A percentile compares a stretch with the other conserved stretches of the same genome.
phyloP scores from a whole-genome alignment of 2,797 vertebrate genomes.

The Pipistrellus pygmaeus region DNA sequence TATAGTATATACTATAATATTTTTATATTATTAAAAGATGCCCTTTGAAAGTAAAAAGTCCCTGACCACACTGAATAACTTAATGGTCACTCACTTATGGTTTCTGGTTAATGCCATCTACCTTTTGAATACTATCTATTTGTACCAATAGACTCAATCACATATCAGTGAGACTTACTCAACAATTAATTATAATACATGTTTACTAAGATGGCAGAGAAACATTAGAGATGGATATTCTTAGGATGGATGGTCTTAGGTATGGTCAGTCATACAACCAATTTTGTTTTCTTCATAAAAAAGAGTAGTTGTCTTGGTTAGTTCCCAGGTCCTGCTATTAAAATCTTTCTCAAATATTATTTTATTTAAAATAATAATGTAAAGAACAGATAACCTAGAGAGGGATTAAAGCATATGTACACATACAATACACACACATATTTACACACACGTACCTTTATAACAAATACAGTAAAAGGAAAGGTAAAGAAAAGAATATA shows the following conservation, averaged over 20 bases:
- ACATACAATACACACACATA: not conserved
- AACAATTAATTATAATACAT: not conserved
- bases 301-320: not conserved
- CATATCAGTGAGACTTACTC: not conserved
- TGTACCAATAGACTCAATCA: not conserved
- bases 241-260: not conserved
- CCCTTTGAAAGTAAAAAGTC: not conserved
- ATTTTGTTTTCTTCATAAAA: not conserved
- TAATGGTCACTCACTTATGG: not conserved
- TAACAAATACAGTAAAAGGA: not conserved
- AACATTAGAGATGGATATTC: not conserved
- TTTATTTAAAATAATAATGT: not conserved
- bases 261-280: not conserved
- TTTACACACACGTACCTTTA: not conserved
- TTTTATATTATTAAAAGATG: not conserved
- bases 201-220: not conserved
- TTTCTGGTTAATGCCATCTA: not conserved
- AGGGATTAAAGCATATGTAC: not conserved
- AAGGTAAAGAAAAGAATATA: not conserved
- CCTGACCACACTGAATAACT: not conserved
- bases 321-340: not conserved
- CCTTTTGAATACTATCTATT: not conserved
- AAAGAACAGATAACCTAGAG: not conserved
- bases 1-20: too few species aligned
- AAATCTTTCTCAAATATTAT: not conserved